Evolutionary conservation across 2,113 vertebrate species (phyloP), one percentile per base, ranked within the genome.

Genomic region (Thunnus maccoyii): DNA sequence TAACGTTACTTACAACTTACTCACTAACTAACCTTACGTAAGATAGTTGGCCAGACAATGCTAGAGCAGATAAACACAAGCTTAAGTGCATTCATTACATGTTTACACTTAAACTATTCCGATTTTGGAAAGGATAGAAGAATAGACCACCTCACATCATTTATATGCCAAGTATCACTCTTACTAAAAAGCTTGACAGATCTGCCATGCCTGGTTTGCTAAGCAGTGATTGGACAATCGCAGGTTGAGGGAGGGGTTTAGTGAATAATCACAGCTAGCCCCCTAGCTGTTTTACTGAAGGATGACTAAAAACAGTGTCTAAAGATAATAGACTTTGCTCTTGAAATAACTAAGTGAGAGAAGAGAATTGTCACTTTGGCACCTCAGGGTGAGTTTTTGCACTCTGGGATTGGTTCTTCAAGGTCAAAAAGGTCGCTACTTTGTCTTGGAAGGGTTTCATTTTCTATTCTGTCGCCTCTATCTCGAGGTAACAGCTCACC

Each of bases 351-450:
- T 17, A 5, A 11, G 57, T 63, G 74, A 72, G 76, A 81, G 71
- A 52, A 80, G 68, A 77, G 54, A 82, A 76, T 51, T 65, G 87
- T 93, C 89, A 93, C 88, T 94, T 90, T 91, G 94, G 92, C 88
- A 60, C 86, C 86, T 73, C 47, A 0, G 69, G 75, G 71, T 62
- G 48, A 60, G 16, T 55, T 80, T 68, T 78, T 36, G 22, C 72
- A 72, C 86, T 87, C 63, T 83, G 72, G 86, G 82, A 73, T 80
- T 72, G 78, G 76, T 82, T 89, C 73, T 83, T 88, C 48, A 65
- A 74, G 78, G 84, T 76, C 80, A 85, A 66, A 17, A 20, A 52
- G 71, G 58, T 84, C 30, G 9, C 52, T 70, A 61, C 71, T 75
- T 81, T 69, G 50, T 75, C 68, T 78, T 70, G 70, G 74, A 65